These are phyloP conservation scores for Ophion obscuratus DNA, from an alignment of 2,888 invertebrate species.

Conservation along the genomic window DNA sequence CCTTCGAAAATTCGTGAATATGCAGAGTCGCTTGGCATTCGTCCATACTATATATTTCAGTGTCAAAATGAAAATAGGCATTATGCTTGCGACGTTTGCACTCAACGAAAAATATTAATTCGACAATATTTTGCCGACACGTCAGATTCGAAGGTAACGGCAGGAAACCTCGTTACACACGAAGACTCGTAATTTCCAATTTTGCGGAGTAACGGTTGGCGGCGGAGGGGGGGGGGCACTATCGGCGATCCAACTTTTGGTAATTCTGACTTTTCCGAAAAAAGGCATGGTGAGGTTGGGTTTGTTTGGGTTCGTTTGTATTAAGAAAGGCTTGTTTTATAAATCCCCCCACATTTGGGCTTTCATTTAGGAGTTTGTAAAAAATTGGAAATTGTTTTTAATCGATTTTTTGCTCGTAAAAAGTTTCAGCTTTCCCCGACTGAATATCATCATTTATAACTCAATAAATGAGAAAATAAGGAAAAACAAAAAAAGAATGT, in stretches of 20 bases:
- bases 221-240: background rate
- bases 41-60: slow-evolving; percentile 47
- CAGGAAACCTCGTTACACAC: background rate
- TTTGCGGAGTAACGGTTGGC: background rate
- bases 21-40: slow-evolving; percentile 25
- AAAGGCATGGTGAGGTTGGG: no score
- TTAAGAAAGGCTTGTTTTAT: no score
- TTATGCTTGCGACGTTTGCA: slow-evolving; percentile 10
- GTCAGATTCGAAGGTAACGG: background rate
- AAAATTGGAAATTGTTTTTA: no score
- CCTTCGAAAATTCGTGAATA: slow-evolving; percentile 50
- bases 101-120: slow-evolving; percentile 35
- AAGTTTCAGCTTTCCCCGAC: no score
- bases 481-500: no score
- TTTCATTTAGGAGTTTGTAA: no score
- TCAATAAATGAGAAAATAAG: no score
- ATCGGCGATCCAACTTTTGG: background rate
- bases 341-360: no score
- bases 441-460: no score
- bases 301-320: no score
- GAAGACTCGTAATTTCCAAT: background rate
- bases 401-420: no score
- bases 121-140: background rate
- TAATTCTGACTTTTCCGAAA: no score
- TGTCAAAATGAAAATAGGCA: slow-evolving; percentile 38